Percentiles rank a stretch among this genome's conserved stretches.
Evolutionary conservation across 2,797 vertebrate species (phyloP).

Genomic region (Coregonus ussuriensis): DNA sequence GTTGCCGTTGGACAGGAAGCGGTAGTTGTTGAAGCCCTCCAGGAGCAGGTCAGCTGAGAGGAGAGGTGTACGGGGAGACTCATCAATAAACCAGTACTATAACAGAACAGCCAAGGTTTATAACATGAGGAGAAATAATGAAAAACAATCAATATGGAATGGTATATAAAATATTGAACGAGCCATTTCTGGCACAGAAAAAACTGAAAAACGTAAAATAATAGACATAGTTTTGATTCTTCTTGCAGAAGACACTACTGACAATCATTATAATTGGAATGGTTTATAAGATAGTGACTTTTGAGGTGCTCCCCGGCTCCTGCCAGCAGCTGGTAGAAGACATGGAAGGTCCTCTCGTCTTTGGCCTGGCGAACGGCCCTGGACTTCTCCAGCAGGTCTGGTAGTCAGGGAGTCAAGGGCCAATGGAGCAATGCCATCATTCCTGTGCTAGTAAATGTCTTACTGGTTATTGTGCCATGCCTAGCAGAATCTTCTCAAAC

Average conservation of each 20-base stretch:
- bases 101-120: background rate
- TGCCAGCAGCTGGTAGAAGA: constrained; percentile 87
- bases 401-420: constrained; percentile 69
- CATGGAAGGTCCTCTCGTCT: constrained; percentile 87
- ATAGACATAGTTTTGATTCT: too few relatives aligned
- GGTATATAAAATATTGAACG: background rate
- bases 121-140: background rate
- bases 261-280: background rate
- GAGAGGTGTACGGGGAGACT: too few relatives aligned
- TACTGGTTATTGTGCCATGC: background rate
- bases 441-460: background rate
- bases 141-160: background rate
- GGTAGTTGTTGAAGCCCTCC: constrained; percentile 86
- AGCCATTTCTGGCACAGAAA: background rate
- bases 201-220: too few relatives aligned
- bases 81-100: background rate
- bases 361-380: constrained; percentile 88
- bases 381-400: constrained; percentile 88
- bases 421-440: background rate
- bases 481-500: background rate
- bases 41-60: constrained; percentile 83
- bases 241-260: background rate
- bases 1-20: constrained; percentile 88
- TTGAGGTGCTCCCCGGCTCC: constrained; percentile 86
- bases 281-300: constrained; percentile 69